These are phyloP conservation scores for Macroglossus sobrinus DNA, from an alignment of 2,113 vertebrate genomes.

Conservation along the genomic window DNA sequence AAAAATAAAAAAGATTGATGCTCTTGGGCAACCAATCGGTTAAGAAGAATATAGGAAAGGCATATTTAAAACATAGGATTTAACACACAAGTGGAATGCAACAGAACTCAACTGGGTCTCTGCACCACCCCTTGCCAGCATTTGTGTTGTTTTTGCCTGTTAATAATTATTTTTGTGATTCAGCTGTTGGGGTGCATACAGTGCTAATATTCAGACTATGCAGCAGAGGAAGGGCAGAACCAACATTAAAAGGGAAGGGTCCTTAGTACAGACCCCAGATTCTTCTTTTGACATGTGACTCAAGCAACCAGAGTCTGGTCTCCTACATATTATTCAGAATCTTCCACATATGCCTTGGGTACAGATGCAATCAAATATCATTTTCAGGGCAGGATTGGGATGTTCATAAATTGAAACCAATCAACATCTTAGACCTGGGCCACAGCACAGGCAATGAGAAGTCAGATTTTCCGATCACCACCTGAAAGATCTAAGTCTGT, in stretches of 20 bases:
- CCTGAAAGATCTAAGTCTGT: background rate
- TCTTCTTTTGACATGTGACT: background rate
- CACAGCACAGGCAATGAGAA: background rate
- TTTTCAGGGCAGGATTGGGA: background rate
- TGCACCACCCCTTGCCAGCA: background rate
- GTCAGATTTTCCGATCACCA: background rate
- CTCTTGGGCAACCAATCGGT: background rate
- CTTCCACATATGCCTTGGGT: background rate
- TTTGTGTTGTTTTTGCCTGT: background rate
- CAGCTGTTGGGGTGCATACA: background rate
- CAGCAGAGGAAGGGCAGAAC: too few relatives aligned
- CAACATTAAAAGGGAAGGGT: background rate
- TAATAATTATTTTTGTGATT: background rate
- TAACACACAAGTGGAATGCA: background rate
- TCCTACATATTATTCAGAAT: background rate
- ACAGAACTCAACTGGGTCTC: background rate
- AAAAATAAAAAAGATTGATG: background rate
- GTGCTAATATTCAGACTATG: background rate
- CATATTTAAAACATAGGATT: background rate
- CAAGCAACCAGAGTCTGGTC: background rate
- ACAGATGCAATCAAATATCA: background rate
- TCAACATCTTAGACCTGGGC: background rate
- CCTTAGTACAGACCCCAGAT: background rate
- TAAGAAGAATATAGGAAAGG: background rate
- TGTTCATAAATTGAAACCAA: background rate